Conservation (phyloP, 1,140 invertebrate species). For the Sycophila sp. region DNA sequence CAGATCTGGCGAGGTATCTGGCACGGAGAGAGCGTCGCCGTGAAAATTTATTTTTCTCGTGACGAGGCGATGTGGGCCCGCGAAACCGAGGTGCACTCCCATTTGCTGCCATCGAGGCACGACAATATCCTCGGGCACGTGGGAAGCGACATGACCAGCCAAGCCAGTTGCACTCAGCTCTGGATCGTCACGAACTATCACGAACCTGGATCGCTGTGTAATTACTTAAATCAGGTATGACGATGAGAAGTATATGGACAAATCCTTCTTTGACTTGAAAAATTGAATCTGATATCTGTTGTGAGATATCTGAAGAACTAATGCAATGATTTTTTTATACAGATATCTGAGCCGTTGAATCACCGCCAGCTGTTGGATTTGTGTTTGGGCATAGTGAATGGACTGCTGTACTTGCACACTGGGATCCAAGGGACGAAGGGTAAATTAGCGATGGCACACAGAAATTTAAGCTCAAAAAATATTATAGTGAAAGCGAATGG, state of each 20-base stretch:
- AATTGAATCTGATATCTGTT: too few relatives aligned
- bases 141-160: slow-evolving; percentile 88
- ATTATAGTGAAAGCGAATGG: slow-evolving; percentile 91
- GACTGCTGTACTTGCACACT: slow-evolving; percentile 91
- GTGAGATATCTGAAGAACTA: too few relatives aligned
- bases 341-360: slow-evolving; percentile 70
- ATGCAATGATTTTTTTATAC: not conserved
- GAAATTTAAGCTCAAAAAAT: slow-evolving; percentile 96
- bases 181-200: slow-evolving; percentile 95
- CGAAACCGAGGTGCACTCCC: slow-evolving; percentile 91
- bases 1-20: slow-evolving; percentile 90
- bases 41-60: slow-evolving; percentile 90
- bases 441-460: slow-evolving; percentile 92
- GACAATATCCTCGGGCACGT: slow-evolving; percentile 92
- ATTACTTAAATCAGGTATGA: slow-evolving; percentile 75
- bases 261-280: too few relatives aligned
- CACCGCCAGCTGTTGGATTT: slow-evolving; percentile 84
- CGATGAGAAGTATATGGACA: too few relatives aligned
- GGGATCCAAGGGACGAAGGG: slow-evolving; percentile 92
- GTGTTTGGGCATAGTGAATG: slow-evolving; percentile 84
- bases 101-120: slow-evolving; percentile 73
- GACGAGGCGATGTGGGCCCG: slow-evolving; percentile 90
- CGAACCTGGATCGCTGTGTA: slow-evolving; percentile 91
- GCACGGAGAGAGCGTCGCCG: slow-evolving; percentile 88
- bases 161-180: slow-evolving; percentile 85